Percentiles rank a stretch among this genome's conserved stretches.
Conservation (phyloP, 2,797 vertebrate species). For the Fundulus diaphanus region DNA sequence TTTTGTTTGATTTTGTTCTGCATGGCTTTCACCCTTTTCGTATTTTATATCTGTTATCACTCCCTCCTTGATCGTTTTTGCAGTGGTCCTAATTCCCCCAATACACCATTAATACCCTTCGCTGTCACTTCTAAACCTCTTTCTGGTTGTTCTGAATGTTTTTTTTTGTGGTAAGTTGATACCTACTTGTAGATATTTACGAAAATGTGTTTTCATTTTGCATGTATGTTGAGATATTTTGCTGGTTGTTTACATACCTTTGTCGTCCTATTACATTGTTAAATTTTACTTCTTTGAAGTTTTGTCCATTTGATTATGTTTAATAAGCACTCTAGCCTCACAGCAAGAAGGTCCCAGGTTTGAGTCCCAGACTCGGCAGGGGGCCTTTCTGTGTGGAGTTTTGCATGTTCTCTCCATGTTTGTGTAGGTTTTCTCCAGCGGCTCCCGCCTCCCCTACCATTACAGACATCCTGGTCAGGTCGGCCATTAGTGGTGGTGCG, state of each 20-base stretch:
- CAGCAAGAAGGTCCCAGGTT: too few relatives aligned
- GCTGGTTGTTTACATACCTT: not conserved
- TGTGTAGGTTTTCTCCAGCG: too few relatives aligned
- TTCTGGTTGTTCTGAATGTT: not conserved
- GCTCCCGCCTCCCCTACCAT: too few relatives aligned
- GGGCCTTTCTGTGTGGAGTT: too few relatives aligned
- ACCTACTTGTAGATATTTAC: not conserved
- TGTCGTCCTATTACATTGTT: too few relatives aligned
- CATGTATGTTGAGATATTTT: not conserved
- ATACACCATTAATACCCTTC: not conserved
- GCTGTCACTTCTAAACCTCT: not conserved
- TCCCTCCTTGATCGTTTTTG: not conserved
- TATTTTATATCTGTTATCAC: not conserved
- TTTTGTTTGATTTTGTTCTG: slow-evolving; percentile 1
- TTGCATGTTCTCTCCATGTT: too few relatives aligned
- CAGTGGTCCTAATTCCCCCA: not conserved
- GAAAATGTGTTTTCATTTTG: not conserved
- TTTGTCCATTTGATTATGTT: not conserved
- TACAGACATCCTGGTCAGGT: too few relatives aligned
- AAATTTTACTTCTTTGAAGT: too few relatives aligned
- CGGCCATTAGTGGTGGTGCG: too few relatives aligned
- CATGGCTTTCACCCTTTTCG: not conserved
- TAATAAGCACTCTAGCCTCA: too few relatives aligned
- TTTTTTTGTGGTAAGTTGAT: not conserved
- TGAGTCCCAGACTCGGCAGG: too few relatives aligned